phyloP scores from a whole-genome alignment of 2,113 vertebrate species.

The Australoheros scitulus region DNA sequence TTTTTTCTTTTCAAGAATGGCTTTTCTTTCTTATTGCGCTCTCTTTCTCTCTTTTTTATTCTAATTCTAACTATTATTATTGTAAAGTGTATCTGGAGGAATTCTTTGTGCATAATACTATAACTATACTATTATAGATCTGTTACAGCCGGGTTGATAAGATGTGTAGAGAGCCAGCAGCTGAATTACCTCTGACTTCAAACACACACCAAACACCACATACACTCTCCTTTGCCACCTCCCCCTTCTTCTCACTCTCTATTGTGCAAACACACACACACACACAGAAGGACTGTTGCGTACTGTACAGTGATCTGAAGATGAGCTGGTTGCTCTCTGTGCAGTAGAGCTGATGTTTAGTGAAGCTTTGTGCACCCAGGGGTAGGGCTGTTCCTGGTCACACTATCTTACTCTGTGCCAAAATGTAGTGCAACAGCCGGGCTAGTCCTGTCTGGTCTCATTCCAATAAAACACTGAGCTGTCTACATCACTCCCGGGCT shows the following conservation, averaged over 20 bases:
- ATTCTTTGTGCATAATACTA: conserved; percentile 73
- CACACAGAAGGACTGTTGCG: conserved; percentile 59
- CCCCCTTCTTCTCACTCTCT: conserved; percentile 33
- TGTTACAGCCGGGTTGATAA: conserved; percentile 70
- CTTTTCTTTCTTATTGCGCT: conserved; percentile 67
- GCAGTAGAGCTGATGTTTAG: conserved; percentile 87
- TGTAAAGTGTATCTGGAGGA: conserved; percentile 76
- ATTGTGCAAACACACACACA: conserved; percentile 30
- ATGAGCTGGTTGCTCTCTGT: conserved; percentile 74
- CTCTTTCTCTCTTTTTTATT: conserved; percentile 50
- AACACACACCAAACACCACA: conserved; percentile 31
- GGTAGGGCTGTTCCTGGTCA: conserved; percentile 84
- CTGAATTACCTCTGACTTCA: conserved; percentile 73
- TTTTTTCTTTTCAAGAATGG: conserved; percentile 85
- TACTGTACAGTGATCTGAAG: conserved; percentile 73
- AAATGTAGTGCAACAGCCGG: conserved; percentile 99
- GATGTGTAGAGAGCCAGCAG: conserved; percentile 73
- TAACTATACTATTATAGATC: conserved; percentile 71
- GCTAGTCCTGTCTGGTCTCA: conserved; percentile 90
- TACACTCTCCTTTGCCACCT: conserved; percentile 30
- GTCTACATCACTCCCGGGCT: conserved; percentile 74
- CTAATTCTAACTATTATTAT: conserved; percentile 72
- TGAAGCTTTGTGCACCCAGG: conserved; percentile 93
- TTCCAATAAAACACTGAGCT: conserved; percentile 92
- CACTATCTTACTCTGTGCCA: conserved; percentile 97